Evolutionary conservation across 2,797 vertebrate genomes (phyloP).

Genomic region (Gobionotothen gibberifrons): DNA sequence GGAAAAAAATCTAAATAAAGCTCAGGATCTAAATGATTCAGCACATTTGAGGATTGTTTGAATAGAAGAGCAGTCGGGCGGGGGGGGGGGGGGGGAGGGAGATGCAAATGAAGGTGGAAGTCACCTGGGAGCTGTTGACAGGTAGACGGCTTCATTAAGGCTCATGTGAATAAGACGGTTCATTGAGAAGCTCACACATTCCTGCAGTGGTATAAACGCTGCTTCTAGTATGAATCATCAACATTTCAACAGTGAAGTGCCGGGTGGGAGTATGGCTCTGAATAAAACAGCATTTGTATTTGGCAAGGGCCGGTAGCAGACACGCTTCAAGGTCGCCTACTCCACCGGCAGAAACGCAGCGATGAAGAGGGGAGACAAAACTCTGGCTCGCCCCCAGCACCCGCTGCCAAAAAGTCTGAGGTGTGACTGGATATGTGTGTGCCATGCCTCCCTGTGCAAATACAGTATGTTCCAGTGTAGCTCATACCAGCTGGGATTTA

Average conservation of each 20-base stretch:
- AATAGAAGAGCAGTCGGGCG: conserved; percentile 35
- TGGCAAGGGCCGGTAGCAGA: conserved; percentile 45
- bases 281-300: conserved; percentile 56
- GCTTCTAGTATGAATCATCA: conserved; percentile 59
- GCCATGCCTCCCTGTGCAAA: conserved; percentile 12
- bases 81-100: background rate
- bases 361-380: conserved; percentile 39
- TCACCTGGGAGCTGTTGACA: conserved; percentile 55
- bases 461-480: conserved; percentile 14
- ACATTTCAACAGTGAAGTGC: conserved; percentile 46
- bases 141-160: conserved; percentile 34
- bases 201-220: conserved; percentile 40
- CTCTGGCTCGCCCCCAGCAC: conserved; percentile 51
- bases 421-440: conserved; percentile 39
- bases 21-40: conserved; percentile 71
- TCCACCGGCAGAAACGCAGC: conserved; percentile 44
- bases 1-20: conserved; percentile 62
- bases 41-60: conserved; percentile 42
- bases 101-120: conserved; percentile 6
- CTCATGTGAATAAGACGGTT: conserved; percentile 37
- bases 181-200: conserved; percentile 41
- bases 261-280: conserved; percentile 37
- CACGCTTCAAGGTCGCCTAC: conserved; percentile 69
- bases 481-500: conserved; percentile 44
- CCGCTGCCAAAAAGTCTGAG: conserved; percentile 57